Conservation (phyloP, 2,888 invertebrate genomes). For the Monochamus alternatus region DNA sequence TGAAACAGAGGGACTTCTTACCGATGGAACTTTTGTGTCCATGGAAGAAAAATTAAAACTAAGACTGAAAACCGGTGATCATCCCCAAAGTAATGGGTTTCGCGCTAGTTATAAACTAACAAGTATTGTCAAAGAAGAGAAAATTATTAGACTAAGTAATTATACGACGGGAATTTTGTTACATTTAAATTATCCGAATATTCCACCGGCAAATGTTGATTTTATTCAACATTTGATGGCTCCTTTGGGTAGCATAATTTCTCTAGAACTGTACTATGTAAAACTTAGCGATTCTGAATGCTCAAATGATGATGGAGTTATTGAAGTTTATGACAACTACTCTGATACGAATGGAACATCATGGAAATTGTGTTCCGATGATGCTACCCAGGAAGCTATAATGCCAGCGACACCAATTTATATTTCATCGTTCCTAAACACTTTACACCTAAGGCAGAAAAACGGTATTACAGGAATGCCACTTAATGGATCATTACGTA, state of each 20-base stretch:
- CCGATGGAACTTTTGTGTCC: slow-evolving; percentile 81
- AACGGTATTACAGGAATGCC: slow-evolving; percentile 70
- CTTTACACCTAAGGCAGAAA: slow-evolving; percentile 76
- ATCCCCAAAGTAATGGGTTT: slow-evolving; percentile 78
- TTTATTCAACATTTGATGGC: slow-evolving; percentile 75
- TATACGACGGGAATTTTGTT: slow-evolving; percentile 71
- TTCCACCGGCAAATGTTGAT: slow-evolving; percentile 72
- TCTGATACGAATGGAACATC: slow-evolving; percentile 81
- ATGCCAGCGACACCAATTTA: slow-evolving; percentile 71
- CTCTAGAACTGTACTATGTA: slow-evolving; percentile 72
- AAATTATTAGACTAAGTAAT: slow-evolving; percentile 70
- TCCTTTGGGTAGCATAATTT: slow-evolving; percentile 73
- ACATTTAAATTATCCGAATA: slow-evolving; percentile 76
- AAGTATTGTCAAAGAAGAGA: slow-evolving; percentile 68
- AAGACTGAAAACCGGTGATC: slow-evolving; percentile 77
- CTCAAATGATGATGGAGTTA: slow-evolving; percentile 54
- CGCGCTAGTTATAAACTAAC: slow-evolving; percentile 76
- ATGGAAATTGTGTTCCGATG: slow-evolving; percentile 78
- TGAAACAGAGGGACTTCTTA: slow-evolving; percentile 73
- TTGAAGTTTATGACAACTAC: slow-evolving; percentile 77
- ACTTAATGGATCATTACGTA: slow-evolving; percentile 77
- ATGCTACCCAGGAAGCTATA: slow-evolving; percentile 63
- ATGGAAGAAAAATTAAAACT: slow-evolving; percentile 76
- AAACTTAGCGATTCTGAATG: slow-evolving; percentile 69
- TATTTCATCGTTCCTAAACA: slow-evolving; percentile 81